These are phyloP conservation scores for Glaucopsyche alexis DNA, from an alignment of 2,888 invertebrate genomes.

Conservation along the genomic window DNA sequence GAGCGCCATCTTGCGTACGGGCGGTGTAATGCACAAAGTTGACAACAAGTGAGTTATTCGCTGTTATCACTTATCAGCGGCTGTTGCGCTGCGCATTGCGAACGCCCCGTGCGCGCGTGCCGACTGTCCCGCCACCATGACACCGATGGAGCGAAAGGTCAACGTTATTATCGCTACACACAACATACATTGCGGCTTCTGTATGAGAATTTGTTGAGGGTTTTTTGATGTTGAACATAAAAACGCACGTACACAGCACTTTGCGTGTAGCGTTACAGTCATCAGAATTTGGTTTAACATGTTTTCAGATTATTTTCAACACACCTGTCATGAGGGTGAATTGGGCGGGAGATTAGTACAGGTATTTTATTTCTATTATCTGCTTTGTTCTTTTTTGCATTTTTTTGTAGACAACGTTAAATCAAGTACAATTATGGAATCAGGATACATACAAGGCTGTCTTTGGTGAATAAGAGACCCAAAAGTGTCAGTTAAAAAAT, in stretches of 20 bases:
- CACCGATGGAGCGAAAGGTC: constrained; percentile 37
- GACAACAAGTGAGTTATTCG: constrained; percentile 74
- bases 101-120: constrained; percentile 57
- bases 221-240: neutral
- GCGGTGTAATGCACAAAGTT: constrained; percentile 62
- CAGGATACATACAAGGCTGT: neutral
- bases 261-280: neutral
- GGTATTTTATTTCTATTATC: neutral
- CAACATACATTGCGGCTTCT: constrained; percentile 39
- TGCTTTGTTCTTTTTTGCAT: too few species aligned
- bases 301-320: neutral
- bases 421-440: neutral
- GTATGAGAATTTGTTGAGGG: neutral
- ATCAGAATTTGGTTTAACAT: neutral
- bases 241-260: neutral
- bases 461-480: neutral
- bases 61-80: constrained; percentile 66
- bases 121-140: constrained; percentile 49
- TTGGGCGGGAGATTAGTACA: neutral
- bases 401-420: too few species aligned
- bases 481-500: neutral
- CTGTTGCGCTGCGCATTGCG: constrained; percentile 72
- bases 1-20: constrained; percentile 4
- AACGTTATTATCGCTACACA: constrained; percentile 28
- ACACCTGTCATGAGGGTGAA: neutral